Evolutionary conservation across 2,797 vertebrate species (phyloP), one percentile per base, ranked within the genome.

Genomic region (Cebuella pygmaea): DNA sequence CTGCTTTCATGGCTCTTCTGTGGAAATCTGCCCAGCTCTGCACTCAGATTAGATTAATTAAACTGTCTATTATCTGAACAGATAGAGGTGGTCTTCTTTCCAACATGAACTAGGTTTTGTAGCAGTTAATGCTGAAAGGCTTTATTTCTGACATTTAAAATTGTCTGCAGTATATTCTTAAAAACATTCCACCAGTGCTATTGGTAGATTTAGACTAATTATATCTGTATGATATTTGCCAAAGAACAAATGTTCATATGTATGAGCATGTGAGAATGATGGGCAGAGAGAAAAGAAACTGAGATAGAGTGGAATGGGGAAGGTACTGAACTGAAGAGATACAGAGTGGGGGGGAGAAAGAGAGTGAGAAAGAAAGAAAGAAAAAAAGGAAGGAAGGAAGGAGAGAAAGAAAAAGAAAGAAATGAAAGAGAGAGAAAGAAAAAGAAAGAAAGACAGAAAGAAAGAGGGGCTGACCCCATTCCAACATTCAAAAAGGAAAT

Each of bases 371-470:
- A n/a, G 7, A 75, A 0, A 81, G 1, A 30, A 3, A 75, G 15
- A 48, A 3, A 3, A 48, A 48, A 3, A 48, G 3, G 13, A 14
- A 48, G 2, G 48, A 48, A 17, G 4, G 48, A 17, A 1, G 15
- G 5, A 41, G 41, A 52, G 7, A n/a, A 0, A 39, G 7, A n/a
- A 0, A 5, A 19, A 52, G 6, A 27, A 3, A 61, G 27, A 15
- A 2, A n/a, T n/a, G n/a, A n/a, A n/a, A n/a, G n/a, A 78, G 8
- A 19, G 4, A 61, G 4, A 52, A 17, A n/a, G 10, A 75, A 0
- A 81, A 13, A n/a, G 1, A 30, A 3, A 75, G 1, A 0, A 39
- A 2, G 10, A n/a, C 0, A 52, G 4, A 70, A 1, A 10, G 2
- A 26, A 7, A 76, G 6, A 48, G 5, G 22, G 20, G 14, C 1